A percentile compares a stretch with the other conserved stretches of the same genome.
Conservation (phyloP, 2,113 vertebrate species). For the Gnathonemus echidnorhynchus region DNA sequence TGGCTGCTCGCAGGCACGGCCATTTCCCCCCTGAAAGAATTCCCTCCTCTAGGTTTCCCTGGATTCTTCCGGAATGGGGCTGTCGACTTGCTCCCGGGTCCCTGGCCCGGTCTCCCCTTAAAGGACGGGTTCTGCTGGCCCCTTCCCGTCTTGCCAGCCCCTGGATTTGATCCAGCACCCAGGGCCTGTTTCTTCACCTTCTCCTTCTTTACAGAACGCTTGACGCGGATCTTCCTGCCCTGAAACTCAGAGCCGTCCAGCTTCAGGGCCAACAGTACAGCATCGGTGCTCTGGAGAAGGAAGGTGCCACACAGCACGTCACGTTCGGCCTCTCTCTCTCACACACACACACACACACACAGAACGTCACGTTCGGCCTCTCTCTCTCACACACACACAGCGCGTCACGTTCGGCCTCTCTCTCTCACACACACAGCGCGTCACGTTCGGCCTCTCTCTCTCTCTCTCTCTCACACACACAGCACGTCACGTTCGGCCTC, state of each 20-base stretch:
- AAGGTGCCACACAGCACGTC: neutral
- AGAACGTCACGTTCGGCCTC: no score
- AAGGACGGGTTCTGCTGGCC: slow-evolving; percentile 6
- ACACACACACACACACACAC: no score
- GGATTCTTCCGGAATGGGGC: neutral
- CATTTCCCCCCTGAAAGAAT: slow-evolving; percentile 73
- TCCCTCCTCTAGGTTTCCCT: slow-evolving; percentile 8
- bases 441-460: no score
- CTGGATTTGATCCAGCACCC: neutral
- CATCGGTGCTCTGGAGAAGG: slow-evolving; percentile 66
- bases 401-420: no score
- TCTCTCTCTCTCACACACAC: no score
- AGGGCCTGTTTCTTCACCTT: slow-evolving; percentile 30
- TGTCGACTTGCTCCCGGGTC: neutral
- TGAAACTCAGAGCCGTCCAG: slow-evolving; percentile 70
- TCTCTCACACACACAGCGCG: no score
- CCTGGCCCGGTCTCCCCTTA: slow-evolving; percentile 8
- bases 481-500: no score
- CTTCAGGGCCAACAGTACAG: slow-evolving; percentile 81
- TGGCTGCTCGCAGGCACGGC: slow-evolving; percentile 30
- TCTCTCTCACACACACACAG: no score
- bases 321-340: no score
- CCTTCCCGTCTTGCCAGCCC: neutral
- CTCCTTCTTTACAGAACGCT: slow-evolving; percentile 62
- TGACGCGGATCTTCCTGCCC: slow-evolving; percentile 74